phyloP scores from a whole-genome alignment of 2,888 invertebrate genomes.

The Catotricha subobsoleta region DNA sequence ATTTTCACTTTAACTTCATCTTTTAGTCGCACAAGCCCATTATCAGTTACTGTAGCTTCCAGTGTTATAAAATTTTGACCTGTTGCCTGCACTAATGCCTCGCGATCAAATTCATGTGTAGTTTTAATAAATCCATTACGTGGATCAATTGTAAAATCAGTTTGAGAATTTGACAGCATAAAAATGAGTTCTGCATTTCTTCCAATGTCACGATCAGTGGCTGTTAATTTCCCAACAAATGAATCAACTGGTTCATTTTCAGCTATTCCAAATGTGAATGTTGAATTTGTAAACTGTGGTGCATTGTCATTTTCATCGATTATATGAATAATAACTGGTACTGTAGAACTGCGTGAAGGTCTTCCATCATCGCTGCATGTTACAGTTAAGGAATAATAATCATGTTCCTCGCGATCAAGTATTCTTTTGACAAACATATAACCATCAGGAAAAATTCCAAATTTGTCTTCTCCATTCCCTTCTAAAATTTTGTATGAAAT shows the following conservation, averaged over 20 bases:
- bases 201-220: constrained; percentile 78
- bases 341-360: constrained; percentile 62
- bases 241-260: constrained; percentile 79
- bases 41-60: constrained; percentile 74
- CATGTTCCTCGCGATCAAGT: constrained; percentile 76
- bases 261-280: constrained; percentile 75
- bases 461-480: constrained; percentile 70
- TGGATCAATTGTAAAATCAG: constrained; percentile 72
- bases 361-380: constrained; percentile 64
- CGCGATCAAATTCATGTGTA: constrained; percentile 71
- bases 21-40: constrained; percentile 53
- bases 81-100: constrained; percentile 56
- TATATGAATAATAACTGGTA: constrained; percentile 75
- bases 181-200: constrained; percentile 80
- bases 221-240: constrained; percentile 80
- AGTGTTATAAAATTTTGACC: constrained; percentile 66
- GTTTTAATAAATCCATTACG: constrained; percentile 84
- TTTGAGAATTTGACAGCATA: constrained; percentile 52
- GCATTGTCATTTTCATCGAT: constrained; percentile 94
- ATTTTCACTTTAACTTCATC: constrained; percentile 80
- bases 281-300: constrained; percentile 77
- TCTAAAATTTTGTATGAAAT: constrained; percentile 68
- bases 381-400: constrained; percentile 79
- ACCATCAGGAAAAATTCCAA: constrained; percentile 92
- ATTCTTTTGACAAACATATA: constrained; percentile 70